These are phyloP conservation scores for Lottia scabra DNA, from an alignment of 2,888 invertebrate species.

Conservation along the genomic window DNA sequence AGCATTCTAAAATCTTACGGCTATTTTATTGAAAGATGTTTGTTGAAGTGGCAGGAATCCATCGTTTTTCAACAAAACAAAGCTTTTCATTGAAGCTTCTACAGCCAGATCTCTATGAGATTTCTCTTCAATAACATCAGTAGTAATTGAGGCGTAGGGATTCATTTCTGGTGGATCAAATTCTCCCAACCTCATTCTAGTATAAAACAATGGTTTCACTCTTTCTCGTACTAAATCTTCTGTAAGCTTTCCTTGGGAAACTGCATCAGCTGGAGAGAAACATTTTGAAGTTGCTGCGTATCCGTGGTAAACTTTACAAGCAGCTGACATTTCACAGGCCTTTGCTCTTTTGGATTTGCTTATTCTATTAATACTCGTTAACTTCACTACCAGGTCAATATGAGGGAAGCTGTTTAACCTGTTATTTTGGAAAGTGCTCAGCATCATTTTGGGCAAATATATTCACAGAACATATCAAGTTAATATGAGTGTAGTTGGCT, in stretches of 20 bases:
- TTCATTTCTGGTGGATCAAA: slow-evolving; percentile 39
- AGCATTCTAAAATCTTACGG: slow-evolving; percentile 25
- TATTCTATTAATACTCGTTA: no score
- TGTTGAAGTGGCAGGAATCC: slow-evolving; percentile 27
- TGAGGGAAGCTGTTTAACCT: no score
- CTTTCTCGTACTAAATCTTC: slow-evolving; percentile 14
- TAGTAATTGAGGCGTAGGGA: slow-evolving; percentile 39
- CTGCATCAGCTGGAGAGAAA: background rate
- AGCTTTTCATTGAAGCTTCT: slow-evolving; percentile 37
- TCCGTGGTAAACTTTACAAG: no score
- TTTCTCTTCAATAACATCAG: slow-evolving; percentile 37
- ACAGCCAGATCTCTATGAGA: slow-evolving; percentile 38
- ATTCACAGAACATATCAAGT: no score
- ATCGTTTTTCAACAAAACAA: slow-evolving; percentile 48
- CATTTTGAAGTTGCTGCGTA: no score
- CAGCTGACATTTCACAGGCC: no score
- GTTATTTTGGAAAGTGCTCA: no score
- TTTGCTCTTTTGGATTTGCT: no score
- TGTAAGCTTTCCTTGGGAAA: slow-evolving; percentile 5
- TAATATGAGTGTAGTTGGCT: no score
- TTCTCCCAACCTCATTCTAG: slow-evolving; percentile 33
- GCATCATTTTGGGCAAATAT: no score
- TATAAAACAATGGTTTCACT: slow-evolving; percentile 27
- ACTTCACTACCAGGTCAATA: no score
- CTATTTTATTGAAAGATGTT: slow-evolving; percentile 24